Conservation (phyloP, 2,797 vertebrate genomes). For the Octomys mimax region DNA sequence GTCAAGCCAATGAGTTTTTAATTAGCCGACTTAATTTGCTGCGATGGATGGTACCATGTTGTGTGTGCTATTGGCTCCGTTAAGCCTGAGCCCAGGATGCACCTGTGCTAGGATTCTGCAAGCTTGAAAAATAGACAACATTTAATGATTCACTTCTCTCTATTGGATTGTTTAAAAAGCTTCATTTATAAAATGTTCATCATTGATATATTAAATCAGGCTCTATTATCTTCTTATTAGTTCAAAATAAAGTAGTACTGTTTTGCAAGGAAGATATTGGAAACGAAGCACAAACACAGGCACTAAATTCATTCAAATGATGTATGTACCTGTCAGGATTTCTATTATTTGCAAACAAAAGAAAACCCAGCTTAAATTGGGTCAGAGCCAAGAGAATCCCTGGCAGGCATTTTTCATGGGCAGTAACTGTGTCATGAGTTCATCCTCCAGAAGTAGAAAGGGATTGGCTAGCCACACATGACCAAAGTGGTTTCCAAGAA, state of each 20-base stretch:
- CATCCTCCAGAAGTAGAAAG: not conserved
- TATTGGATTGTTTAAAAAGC: constrained; percentile 38
- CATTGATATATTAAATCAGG: constrained; percentile 67
- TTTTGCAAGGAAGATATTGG: constrained; percentile 58
- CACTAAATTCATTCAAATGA: constrained; percentile 68
- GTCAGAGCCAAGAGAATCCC: constrained; percentile 26
- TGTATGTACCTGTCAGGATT: constrained; percentile 57
- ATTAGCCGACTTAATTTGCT: constrained; percentile 64
- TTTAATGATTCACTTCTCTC: constrained; percentile 49
- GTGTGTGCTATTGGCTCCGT: not conserved
- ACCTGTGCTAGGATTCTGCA: not conserved
- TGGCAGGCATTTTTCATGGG: not conserved
- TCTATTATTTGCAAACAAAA: constrained; percentile 28
- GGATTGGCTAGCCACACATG: not conserved
- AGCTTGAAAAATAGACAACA: constrained; percentile 44
- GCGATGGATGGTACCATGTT: constrained; percentile 17
- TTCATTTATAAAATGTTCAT: constrained; percentile 66
- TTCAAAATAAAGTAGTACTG: constrained; percentile 55
- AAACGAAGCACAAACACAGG: constrained; percentile 45
- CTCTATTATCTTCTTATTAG: constrained; percentile 76
- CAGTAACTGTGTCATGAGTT: not conserved
- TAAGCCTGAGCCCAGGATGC: not conserved
- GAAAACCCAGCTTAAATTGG: constrained; percentile 49
- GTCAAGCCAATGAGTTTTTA: constrained; percentile 64
- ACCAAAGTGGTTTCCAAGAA: not conserved